Percentiles rank a stretch among this genome's conserved stretches.
Conservation (phyloP, 1,140 invertebrate genomes). For the Doryteuthis pealeii region DNA sequence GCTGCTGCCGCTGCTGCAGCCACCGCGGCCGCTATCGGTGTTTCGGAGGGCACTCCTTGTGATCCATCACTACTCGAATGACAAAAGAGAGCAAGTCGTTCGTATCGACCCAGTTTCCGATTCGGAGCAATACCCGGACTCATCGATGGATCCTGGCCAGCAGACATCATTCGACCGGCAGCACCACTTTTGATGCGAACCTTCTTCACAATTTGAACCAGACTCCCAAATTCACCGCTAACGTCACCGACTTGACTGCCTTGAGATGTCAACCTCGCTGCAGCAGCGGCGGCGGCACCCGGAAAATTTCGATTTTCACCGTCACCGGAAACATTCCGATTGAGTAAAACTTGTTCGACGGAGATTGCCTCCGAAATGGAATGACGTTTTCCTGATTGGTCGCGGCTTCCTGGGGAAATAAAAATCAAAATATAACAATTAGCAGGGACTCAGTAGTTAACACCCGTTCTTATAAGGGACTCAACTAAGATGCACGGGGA, state of each 20-base stretch:
- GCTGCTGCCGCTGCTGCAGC: not conserved
- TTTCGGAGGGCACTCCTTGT: not conserved
- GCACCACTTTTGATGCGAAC: not conserved
- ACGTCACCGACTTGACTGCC: not conserved
- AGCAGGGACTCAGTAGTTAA: too few relatives aligned
- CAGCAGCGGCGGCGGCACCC: too few relatives aligned
- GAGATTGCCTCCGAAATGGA: too few relatives aligned
- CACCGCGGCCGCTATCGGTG: not conserved
- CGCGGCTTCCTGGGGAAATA: too few relatives aligned
- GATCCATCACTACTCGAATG: not conserved
- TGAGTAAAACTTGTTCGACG: too few relatives aligned
- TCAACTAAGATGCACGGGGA: too few relatives aligned
- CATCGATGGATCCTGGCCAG: not conserved
- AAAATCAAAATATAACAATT: too few relatives aligned
- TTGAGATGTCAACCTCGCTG: too few relatives aligned
- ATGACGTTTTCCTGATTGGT: too few relatives aligned
- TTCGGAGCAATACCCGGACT: not conserved
- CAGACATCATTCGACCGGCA: not conserved
- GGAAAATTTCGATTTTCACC: too few relatives aligned
- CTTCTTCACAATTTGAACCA: slow-evolving; percentile 1
- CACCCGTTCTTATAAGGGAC: too few relatives aligned
- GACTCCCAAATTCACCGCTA: not conserved
- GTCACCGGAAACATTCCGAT: too few relatives aligned
- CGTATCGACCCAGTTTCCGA: not conserved
- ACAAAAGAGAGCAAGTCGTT: not conserved